Evolutionary conservation across 2,888 invertebrate species (phyloP), one percentile per base, ranked within the genome.

Genomic region (Clusia tigrina): DNA sequence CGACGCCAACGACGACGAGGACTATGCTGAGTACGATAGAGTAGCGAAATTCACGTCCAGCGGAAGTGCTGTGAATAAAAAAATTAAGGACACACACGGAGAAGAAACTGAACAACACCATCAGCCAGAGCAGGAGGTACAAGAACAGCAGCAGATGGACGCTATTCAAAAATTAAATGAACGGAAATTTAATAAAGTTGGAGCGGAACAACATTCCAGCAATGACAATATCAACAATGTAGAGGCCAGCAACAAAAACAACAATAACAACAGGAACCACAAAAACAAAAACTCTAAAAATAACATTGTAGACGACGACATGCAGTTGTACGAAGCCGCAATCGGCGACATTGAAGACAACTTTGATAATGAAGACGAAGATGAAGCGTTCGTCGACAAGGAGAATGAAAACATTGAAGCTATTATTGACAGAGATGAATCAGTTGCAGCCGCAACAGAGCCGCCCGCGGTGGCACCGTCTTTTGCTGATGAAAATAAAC

Each of bases 151-250:
- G 64, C 72, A 74, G 68, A 68, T 71, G 65, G 74, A 77, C 69
- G 71, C 73, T 63, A 74, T 76, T 74, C 78, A 76, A 72, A 72
- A 71, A 72, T 74, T 74, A 72, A 71, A 72, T 70, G 78, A 72
- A 69, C 76, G 74, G 72, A 78, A 80, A 77, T 76, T 76, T 73
- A 78, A 78, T 77, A 78, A 79, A 71, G 74, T 69, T 55, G 58
- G 55, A 55, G 23, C 57, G 60, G 66, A 54, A 60, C 64, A 67
- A 63, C 65, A 69, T 57, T 62, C 62, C 58, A 58, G 59, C n/a
- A n/a, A n/a, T n/a, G n/a, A 42, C 42, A 42, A 42, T 10, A 42
- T 42, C 12, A 42, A 5, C 12, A 5, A 32, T 32, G 32, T 32
- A 32, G 20, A 23, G 46, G 59, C 24, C 60, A 67, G 15, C 65